phyloP scores from a whole-genome alignment of 2,888 invertebrate genomes.

The Tiliacea citrago region DNA sequence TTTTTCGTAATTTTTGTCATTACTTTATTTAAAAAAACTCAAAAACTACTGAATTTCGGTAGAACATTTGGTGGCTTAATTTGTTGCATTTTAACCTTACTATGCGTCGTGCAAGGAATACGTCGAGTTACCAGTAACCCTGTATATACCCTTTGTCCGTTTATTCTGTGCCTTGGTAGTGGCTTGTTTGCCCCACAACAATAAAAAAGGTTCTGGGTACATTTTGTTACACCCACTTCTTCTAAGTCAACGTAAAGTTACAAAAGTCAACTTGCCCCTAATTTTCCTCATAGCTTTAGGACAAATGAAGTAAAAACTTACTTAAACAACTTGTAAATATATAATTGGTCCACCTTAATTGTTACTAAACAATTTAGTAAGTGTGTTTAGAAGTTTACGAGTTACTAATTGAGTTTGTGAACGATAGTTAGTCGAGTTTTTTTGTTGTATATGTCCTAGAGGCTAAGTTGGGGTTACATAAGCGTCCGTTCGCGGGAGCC shows the following conservation, averaged over 20 bases:
- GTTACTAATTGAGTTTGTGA: constrained; percentile 44
- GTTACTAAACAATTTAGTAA: constrained; percentile 52
- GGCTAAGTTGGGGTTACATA: not conserved
- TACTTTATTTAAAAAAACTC: too few species aligned
- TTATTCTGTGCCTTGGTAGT: too few species aligned
- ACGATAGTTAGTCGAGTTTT: constrained; percentile 22
- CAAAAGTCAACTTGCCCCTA: constrained; percentile 12
- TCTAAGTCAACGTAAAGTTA: not conserved
- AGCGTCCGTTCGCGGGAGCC: not conserved
- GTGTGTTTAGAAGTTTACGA: constrained; percentile 26
- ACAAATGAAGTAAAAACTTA: constrained; percentile 36
- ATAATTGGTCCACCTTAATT: constrained; percentile 56
- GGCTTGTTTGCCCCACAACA: not conserved
- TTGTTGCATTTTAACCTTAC: too few species aligned
- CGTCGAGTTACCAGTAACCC: too few species aligned
- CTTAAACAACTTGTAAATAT: constrained; percentile 54
- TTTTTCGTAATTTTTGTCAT: too few species aligned
- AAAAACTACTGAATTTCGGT: too few species aligned
- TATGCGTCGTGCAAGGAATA: too few species aligned
- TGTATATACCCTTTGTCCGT: too few species aligned
- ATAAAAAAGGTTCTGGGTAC: not conserved
- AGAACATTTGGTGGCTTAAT: too few species aligned
- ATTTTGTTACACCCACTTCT: not conserved
- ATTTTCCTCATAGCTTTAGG: constrained; percentile 8
- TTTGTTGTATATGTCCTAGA: not conserved